Evolutionary conservation across 2,797 vertebrate genomes (phyloP).

Genomic region (Hapalemur alaotrensis): DNA sequence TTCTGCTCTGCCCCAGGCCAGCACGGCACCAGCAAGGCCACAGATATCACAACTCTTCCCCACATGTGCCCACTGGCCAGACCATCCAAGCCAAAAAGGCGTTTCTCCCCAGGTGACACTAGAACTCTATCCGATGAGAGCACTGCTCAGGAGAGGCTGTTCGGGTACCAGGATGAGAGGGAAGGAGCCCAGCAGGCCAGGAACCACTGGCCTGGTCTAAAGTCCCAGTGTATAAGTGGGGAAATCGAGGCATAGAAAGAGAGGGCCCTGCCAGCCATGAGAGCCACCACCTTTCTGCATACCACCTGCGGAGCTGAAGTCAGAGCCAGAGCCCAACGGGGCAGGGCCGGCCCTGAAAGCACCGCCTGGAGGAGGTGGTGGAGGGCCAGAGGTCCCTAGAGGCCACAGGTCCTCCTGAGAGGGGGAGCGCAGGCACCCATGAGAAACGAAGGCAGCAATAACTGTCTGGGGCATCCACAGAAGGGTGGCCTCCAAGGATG

Average conservation of each 20-base stretch:
- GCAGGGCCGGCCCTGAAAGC: not conserved
- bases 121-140: not conserved
- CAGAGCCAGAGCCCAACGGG: not conserved
- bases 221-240: not conserved
- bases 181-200: not conserved
- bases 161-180: not conserved
- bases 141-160: not conserved
- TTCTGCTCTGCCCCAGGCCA: not conserved
- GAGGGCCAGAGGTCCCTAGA: slow-evolving; percentile 51
- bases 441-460: slow-evolving; percentile 84
- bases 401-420: slow-evolving; percentile 85
- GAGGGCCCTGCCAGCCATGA: too few relatives aligned
- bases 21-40: not conserved
- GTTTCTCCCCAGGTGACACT: not conserved
- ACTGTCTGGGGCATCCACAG: not conserved
- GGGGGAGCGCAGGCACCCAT: slow-evolving; percentile 88
- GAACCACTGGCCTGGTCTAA: not conserved
- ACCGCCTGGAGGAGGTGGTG: not conserved
- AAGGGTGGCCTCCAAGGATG: not conserved
- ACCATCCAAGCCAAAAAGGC: not conserved
- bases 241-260: not conserved
- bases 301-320: not conserved
- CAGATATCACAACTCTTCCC: not conserved
- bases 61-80: accelerated
- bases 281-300: not conserved